A percentile compares a stretch with the other conserved stretches of the same genome.
Conservation (phyloP, 2,888 invertebrate genomes). For the Leptura quadrifasciata region DNA sequence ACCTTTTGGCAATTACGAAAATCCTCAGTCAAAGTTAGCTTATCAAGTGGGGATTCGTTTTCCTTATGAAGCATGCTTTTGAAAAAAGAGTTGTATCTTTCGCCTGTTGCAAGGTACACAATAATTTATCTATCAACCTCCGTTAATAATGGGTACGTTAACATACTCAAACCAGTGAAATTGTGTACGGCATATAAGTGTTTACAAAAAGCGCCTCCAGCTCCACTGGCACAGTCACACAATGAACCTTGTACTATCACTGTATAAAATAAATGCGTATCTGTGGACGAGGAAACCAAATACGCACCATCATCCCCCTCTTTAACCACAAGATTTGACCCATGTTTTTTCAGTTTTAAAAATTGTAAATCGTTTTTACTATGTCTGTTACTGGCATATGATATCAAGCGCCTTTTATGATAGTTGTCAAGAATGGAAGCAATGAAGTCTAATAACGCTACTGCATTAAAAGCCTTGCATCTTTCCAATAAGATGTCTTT, state of each 20-base stretch:
- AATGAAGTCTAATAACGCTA: neutral
- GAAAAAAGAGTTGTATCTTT: slow-evolving; percentile 8
- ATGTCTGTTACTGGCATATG: too few species aligned
- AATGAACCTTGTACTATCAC: slow-evolving; percentile 10
- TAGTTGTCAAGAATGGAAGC: too few species aligned
- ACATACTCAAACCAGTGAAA: slow-evolving; percentile 4
- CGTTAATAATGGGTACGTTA: slow-evolving; percentile 12
- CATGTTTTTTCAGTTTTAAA: too few species aligned
- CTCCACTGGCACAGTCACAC: slow-evolving; percentile 4
- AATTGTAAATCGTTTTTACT: too few species aligned
- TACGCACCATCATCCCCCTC: too few species aligned
- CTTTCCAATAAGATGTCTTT: neutral
- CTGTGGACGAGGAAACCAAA: neutral
- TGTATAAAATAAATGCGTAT: slow-evolving; percentile 8
- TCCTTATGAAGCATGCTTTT: slow-evolving; percentile 9
- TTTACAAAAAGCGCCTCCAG: slow-evolving; percentile 8
- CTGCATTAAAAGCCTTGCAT: slow-evolving; percentile 5
- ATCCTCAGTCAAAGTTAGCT: slow-evolving; percentile 5
- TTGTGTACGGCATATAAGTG: slow-evolving; percentile 5
- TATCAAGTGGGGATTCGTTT: slow-evolving; percentile 6
- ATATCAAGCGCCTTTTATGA: too few species aligned
- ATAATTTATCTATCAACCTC: slow-evolving; percentile 12
- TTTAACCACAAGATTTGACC: too few species aligned
- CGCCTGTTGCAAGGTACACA: slow-evolving; percentile 5
- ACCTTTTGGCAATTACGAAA: neutral